Evolutionary conservation across 1,140 invertebrate species (phyloP).

Genomic region (Dreissena polymorpha): DNA sequence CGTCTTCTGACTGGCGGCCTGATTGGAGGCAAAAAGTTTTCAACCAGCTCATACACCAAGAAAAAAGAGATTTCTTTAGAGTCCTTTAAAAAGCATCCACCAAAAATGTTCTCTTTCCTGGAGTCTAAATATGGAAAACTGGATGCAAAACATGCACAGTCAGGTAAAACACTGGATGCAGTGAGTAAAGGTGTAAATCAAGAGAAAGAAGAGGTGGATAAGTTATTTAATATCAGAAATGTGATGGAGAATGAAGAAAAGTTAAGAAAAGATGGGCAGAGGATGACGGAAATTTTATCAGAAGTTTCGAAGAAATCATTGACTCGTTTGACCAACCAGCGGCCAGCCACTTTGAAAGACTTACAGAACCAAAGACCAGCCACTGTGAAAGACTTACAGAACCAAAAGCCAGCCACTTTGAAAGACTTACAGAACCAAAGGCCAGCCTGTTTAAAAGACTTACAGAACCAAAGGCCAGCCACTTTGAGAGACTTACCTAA

Average conservation of each 20-base stretch:
- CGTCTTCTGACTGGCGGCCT: constrained; percentile 85
- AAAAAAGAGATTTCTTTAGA: not conserved
- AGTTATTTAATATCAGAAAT: too few species aligned
- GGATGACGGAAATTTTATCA: not conserved
- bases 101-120: constrained; percentile 15
- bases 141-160: not conserved
- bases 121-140: constrained; percentile 40
- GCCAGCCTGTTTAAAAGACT: too few species aligned
- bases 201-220: not conserved
- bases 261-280: not conserved
- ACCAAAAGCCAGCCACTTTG: too few species aligned
- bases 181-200: not conserved
- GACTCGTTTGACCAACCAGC: too few species aligned
- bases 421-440: too few species aligned
- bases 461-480: too few species aligned
- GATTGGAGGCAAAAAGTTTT: constrained; percentile 69
- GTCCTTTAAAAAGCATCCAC: not conserved
- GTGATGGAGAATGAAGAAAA: not conserved
- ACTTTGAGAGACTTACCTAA: too few species aligned
- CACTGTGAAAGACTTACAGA: too few species aligned
- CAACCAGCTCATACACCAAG: not conserved
- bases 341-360: too few species aligned
- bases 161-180: not conserved
- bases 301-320: too few species aligned
- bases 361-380: too few species aligned